Conservation (phyloP, 1,140 invertebrate species). For the Drosophila azteca region DNA sequence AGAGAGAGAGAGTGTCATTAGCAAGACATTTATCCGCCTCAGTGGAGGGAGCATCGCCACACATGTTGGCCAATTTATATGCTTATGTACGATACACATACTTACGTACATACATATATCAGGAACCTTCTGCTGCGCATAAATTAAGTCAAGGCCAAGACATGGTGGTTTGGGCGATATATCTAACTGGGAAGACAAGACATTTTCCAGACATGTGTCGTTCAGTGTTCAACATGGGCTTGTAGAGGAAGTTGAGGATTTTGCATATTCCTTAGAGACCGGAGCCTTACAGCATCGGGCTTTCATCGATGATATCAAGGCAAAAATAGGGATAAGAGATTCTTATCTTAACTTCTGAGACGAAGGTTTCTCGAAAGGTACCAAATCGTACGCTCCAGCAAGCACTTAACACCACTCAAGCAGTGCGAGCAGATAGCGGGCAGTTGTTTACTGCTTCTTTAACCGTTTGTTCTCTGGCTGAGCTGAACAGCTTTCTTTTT, state of each 20-base stretch:
- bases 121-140: constrained; percentile 47
- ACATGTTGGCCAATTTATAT: constrained; percentile 24
- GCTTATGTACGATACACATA: constrained; percentile 26
- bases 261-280: background rate
- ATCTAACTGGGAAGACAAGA: constrained; percentile 45
- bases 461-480: too few species aligned
- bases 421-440: too few species aligned
- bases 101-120: too few species aligned
- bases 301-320: too few species aligned
- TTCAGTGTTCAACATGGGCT: constrained; percentile 24
- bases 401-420: too few species aligned
- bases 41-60: constrained; percentile 36
- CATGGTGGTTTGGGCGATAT: background rate
- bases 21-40: constrained; percentile 56
- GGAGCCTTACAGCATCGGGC: too few species aligned
- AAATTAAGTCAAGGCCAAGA: constrained; percentile 56
- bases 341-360: too few species aligned
- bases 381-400: too few species aligned
- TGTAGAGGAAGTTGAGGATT: constrained; percentile 8
- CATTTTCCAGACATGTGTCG: constrained; percentile 51
- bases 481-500: too few species aligned
- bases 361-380: too few species aligned
- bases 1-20: constrained; percentile 42
- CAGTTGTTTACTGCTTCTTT: too few species aligned
- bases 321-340: too few species aligned